These are phyloP conservation scores for Phengaris arion DNA, from an alignment of 2,888 invertebrate species.

Conservation along the genomic window DNA sequence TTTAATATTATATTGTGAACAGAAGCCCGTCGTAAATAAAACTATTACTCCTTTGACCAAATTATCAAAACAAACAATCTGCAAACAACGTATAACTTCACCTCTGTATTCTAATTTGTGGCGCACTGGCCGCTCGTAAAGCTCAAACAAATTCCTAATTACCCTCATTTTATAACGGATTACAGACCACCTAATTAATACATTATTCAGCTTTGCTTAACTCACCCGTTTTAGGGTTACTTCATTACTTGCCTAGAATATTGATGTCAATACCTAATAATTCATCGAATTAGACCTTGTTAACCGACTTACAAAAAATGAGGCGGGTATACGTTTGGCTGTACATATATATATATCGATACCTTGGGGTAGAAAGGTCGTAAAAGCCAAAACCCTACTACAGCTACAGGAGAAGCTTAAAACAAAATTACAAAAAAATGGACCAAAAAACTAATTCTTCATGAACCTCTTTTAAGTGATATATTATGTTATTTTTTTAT, in stretches of 20 bases:
- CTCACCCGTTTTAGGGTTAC: neutral
- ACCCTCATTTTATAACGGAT: neutral
- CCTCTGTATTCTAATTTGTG: conserved; percentile 19
- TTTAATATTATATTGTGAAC: neutral
- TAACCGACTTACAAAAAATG: no score
- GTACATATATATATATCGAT: no score
- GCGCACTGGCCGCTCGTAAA: neutral
- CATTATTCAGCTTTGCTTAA: conserved; percentile 2
- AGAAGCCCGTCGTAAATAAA: neutral
- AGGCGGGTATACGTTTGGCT: no score
- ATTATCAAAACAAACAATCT: neutral
- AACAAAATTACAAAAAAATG: no score
- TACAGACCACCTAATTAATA: neutral
- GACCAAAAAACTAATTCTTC: no score
- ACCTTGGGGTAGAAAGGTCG: no score
- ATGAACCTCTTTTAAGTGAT: no score
- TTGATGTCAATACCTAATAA: no score
- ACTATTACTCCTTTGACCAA: neutral
- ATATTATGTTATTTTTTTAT: no score
- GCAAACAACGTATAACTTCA: neutral
- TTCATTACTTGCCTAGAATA: neutral
- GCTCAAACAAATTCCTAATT: conserved; percentile 9
- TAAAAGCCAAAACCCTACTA: no score
- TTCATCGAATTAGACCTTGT: no score
- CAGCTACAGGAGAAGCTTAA: no score